Percentiles rank a stretch among this genome's conserved stretches.
phyloP scores from a whole-genome alignment of 2,888 invertebrate genomes.

The Hemithea aestivaria region DNA sequence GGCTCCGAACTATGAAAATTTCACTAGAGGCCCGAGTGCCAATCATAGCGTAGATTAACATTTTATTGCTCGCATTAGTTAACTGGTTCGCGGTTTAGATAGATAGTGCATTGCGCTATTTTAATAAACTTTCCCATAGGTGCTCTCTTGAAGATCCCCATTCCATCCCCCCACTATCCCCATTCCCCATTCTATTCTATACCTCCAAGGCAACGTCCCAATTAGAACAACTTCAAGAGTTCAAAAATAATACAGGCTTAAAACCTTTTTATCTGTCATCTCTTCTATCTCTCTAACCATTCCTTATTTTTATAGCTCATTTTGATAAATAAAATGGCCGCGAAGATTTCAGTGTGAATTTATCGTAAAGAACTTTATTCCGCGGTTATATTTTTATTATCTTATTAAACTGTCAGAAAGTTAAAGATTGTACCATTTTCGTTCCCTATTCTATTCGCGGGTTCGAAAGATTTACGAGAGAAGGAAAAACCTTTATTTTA shows the following conservation, averaged over 20 bases:
- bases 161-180: no score
- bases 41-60: slow-evolving; percentile 50
- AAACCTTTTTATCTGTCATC: slow-evolving; percentile 11
- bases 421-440: slow-evolving; percentile 70
- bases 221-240: no score
- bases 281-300: slow-evolving; percentile 11
- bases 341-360: slow-evolving; percentile 29
- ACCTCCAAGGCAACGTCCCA: no score
- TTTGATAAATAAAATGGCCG: slow-evolving; percentile 29
- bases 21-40: slow-evolving; percentile 34
- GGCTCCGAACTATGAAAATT: slow-evolving; percentile 18
- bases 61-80: slow-evolving; percentile 35
- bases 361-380: slow-evolving; percentile 36
- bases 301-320: slow-evolving; percentile 24
- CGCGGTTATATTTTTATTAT: slow-evolving; percentile 70
- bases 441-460: slow-evolving; percentile 59
- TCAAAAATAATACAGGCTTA: slow-evolving; percentile 1
- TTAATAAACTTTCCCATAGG: not conserved
- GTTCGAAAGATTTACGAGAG: slow-evolving; percentile 60
- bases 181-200: no score
- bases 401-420: slow-evolving; percentile 76
- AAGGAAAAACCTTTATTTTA: slow-evolving; percentile 61
- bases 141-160: no score
- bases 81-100: slow-evolving; percentile 3
- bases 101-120: slow-evolving; percentile 5